Percentiles rank a stretch among this genome's conserved stretches.
Conservation (phyloP, 2,113 vertebrate genomes). For the Carlito syrichta region DNA sequence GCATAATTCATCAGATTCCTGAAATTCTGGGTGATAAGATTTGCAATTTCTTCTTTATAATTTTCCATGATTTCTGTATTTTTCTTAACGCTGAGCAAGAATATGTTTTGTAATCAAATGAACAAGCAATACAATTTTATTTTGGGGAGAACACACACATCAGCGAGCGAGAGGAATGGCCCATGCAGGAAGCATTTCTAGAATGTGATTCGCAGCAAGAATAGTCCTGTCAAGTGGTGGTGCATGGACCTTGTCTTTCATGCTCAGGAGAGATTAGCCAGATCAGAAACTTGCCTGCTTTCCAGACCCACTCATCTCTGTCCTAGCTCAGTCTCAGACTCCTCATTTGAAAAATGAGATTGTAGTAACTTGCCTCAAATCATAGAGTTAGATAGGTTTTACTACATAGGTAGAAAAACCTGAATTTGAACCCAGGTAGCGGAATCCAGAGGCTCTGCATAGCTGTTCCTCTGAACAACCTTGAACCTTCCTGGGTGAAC, state of each 20-base stretch:
- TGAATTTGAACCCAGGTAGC: not conserved
- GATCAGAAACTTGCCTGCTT: not conserved
- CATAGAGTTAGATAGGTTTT: not conserved
- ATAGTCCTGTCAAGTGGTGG: fast-evolving
- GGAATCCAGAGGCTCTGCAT: not conserved
- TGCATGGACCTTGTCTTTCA: fast-evolving
- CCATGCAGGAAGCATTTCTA: not conserved
- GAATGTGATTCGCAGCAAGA: not conserved
- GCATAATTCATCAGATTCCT: not conserved
- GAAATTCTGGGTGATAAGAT: not conserved
- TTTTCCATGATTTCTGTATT: not conserved
- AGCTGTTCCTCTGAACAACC: not conserved
- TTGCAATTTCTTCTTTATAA: not conserved
- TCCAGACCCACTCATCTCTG: not conserved
- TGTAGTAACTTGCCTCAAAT: not conserved
- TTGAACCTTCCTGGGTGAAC: not conserved
- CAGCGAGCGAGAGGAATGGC: not conserved
- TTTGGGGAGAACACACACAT: not conserved
- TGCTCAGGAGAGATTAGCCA: not conserved
- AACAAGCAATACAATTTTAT: not conserved
- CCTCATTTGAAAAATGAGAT: not conserved
- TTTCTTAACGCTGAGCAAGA: not conserved
- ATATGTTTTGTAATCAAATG: not conserved
- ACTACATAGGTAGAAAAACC: not conserved
- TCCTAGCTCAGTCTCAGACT: not conserved